Base-by-base conservation (phyloP, 2,888 invertebrate genomes). In the Cenopis cana region DNA sequence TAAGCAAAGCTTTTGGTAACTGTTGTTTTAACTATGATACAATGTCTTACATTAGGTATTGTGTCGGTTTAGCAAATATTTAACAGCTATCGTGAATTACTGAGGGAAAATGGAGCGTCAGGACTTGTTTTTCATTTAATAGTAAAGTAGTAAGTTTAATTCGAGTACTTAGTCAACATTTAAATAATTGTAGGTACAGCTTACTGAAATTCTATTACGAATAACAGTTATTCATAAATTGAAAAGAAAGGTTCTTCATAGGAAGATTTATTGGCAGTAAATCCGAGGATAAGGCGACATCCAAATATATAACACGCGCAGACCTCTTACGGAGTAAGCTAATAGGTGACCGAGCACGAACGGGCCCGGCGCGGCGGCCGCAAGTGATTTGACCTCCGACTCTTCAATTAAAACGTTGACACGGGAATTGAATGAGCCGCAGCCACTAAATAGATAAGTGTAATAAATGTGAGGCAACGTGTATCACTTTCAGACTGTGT, bases 341-440 rank as follows among this genome's bases (percentile, higher is more conserved):
- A 70, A 70, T 70, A 70, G 70, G 52, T 60, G 66, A 60, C 65
- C 52, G 70, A 41, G 70, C 20, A 61, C 24, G 49, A 73, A 75
- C 69, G 70, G 41, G 76, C 81, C 82, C 85, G 82, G 76, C 81
- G 82, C 85, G 82, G n/a, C n/a, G n/a, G 81, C 82, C 85, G 79
- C 91, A 93, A 93, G 91, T 92, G 92, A 93, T 93, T 93, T 91
- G 93, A 93, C 93, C 93, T 93, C 91, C 86, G 91, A 81, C 87
- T 87, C 79, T 79, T 90, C 89, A 92, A 93, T 93, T 93, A 93
- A 91, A 90, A 91, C 86, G 89, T 85, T 79, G 76, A 75, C 76
- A 79, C 81, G 77, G 70, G 70, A 70, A 70, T 70, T 70, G 70
- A 66, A 70, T 70, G 70, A 70, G 60, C 36, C 60, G 41, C 68